Evolutionary conservation across 2,113 vertebrate genomes (phyloP).

Genomic region (Pseudopipra pipra): DNA sequence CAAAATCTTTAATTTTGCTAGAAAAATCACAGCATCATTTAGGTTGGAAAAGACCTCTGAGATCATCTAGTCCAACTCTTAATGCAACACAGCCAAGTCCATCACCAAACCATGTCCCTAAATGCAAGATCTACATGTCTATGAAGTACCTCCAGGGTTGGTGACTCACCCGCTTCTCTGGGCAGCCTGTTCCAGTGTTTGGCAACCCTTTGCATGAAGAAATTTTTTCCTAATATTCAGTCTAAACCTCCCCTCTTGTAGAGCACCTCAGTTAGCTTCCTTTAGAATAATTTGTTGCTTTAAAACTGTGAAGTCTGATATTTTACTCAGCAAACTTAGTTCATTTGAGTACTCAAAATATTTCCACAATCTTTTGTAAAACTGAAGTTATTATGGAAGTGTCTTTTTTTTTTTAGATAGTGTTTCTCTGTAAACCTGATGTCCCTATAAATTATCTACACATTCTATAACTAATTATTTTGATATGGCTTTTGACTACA

Average conservation of each 20-base stretch:
- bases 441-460: background rate
- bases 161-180: background rate
- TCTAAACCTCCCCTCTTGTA: background rate
- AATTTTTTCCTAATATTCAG: background rate
- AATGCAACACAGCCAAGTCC: background rate
- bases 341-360: background rate
- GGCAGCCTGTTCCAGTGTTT: background rate
- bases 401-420: background rate
- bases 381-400: background rate
- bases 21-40: background rate
- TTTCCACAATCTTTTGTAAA: background rate
- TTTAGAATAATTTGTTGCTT: background rate
- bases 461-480: background rate
- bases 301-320: background rate
- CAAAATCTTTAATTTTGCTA: background rate
- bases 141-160: background rate
- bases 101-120: background rate
- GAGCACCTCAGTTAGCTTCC: background rate
- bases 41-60: background rate
- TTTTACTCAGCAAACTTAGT: background rate
- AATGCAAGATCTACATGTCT: background rate
- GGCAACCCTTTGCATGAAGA: background rate
- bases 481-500: background rate
- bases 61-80: background rate
- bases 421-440: background rate